Base-by-base conservation (phyloP, 2,888 invertebrate species). In the Thymelicus lineola region DNA sequence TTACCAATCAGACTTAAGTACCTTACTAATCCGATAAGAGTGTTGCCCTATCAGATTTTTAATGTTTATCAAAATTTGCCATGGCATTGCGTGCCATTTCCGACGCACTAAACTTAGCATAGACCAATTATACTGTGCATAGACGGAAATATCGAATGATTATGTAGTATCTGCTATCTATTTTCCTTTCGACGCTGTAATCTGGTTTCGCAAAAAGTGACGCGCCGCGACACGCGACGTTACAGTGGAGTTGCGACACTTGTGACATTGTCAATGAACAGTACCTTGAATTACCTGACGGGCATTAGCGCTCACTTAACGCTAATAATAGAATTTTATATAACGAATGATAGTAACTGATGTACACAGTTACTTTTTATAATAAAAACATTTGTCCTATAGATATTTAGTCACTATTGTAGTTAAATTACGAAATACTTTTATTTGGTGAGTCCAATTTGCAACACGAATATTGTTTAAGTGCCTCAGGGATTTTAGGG, bases 311-410 rank as follows among this genome's bases (percentile, higher is more conserved):
- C 62, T 62, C 50, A 28, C 36, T 48, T 62, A 36, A 62, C 35
- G 46, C 62, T 62, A 62, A 62, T 50, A 62, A 62, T 62, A 62
- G 62, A 62, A 50, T 50, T 60, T 62, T 62, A 62, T 62, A 62
- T 62, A 62, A 62, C 61, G 20, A 61, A 46, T 20, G 53, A 48
- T 48, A 48, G 48, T 48, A 15, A 48, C 45, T 12, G 14, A n/a
- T 48, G 48, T 48, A 53, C 17, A 0, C 12, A 28, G 10, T 20
- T 53, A 53, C n/a, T 53, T 10, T n/a, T n/a, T n/a, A n/a, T n/a
- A n/a, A n/a, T 48, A 15, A 53, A 20, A 20, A 28, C 28, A 5
- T 28, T 28, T 28, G 28, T 28, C 28, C 28, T 28, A 28, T 28
- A 28, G 28, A 5, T 28, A 28, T 28, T 28, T 28, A 28, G 1